Evolutionary conservation across 2,888 invertebrate genomes (phyloP).

Genomic region (Agrochola lota): DNA sequence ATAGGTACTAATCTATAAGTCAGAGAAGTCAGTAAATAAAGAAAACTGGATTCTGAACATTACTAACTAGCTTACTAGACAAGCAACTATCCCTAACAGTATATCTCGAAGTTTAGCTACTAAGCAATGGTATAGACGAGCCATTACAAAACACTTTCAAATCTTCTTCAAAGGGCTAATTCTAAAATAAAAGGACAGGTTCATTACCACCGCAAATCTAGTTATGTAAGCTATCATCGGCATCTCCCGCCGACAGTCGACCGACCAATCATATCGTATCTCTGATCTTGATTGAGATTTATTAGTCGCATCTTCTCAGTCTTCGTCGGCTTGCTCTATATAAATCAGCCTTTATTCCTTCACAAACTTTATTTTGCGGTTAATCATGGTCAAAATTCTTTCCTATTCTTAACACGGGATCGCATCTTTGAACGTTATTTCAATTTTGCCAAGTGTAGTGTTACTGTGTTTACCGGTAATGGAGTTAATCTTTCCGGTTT

Average conservation of each 20-base stretch:
- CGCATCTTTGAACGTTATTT: slow-evolving; percentile 6
- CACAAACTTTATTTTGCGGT: slow-evolving; percentile 67
- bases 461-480: slow-evolving; percentile 27
- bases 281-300: slow-evolving; percentile 89
- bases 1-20: too few relatives aligned
- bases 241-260: slow-evolving; percentile 82
- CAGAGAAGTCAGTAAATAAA: too few relatives aligned
- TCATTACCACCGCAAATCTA: slow-evolving; percentile 85
- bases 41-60: too few relatives aligned
- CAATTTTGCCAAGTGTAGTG: slow-evolving; percentile 27
- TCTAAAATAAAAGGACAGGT: slow-evolving; percentile 78
- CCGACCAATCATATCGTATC: slow-evolving; percentile 82
- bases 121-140: slow-evolving; percentile 20
- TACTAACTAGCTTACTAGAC: neutral
- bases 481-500: slow-evolving; percentile 72
- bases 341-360: slow-evolving; percentile 76
- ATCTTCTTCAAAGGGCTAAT: slow-evolving; percentile 60
- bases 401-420: slow-evolving; percentile 13
- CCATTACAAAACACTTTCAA: slow-evolving; percentile 62
- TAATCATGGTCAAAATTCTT: slow-evolving; percentile 40
- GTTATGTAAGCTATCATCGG: slow-evolving; percentile 79
- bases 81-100: neutral
- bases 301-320: slow-evolving; percentile 81
- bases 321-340: slow-evolving; percentile 77
- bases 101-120: neutral